Evolutionary conservation across 2,888 invertebrate species (phyloP).

Genomic region (Chromoteleia sp.): DNA sequence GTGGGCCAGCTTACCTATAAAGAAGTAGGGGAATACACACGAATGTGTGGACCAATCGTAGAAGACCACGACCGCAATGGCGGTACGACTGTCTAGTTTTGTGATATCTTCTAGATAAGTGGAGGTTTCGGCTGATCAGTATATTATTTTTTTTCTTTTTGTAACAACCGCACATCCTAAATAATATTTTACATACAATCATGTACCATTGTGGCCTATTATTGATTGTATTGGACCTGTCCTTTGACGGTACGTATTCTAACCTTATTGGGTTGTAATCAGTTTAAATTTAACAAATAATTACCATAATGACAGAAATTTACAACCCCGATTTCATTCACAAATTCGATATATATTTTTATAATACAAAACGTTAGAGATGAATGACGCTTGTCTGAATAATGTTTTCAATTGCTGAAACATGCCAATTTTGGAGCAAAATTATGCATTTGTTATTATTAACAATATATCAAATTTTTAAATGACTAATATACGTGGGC

Average conservation of each 20-base stretch:
- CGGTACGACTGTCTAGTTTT: slow-evolving; percentile 78
- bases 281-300: slow-evolving; percentile 20
- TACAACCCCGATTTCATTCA: neutral
- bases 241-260: slow-evolving; percentile 80
- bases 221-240: slow-evolving; percentile 80
- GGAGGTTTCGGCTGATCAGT: slow-evolving; percentile 52
- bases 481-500: slow-evolving; percentile 14
- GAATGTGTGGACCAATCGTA: slow-evolving; percentile 85
- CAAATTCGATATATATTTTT: neutral
- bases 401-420: neutral
- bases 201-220: slow-evolving; percentile 81
- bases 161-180: slow-evolving; percentile 53
- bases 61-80: slow-evolving; percentile 85
- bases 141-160: slow-evolving; percentile 59
- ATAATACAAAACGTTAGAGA: neutral
- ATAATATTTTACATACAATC: slow-evolving; percentile 70
- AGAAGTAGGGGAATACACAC: slow-evolving; percentile 17
- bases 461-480: slow-evolving; percentile 9
- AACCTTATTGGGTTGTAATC: slow-evolving; percentile 73
- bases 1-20: slow-evolving; percentile 1
- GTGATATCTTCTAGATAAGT: slow-evolving; percentile 76
- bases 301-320: slow-evolving; percentile 1
- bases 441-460: slow-evolving; percentile 12
- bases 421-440: neutral
- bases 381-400: too few species aligned